Evolutionary conservation across 2,113 vertebrate species (phyloP).

Genomic region (Scomber colias): DNA sequence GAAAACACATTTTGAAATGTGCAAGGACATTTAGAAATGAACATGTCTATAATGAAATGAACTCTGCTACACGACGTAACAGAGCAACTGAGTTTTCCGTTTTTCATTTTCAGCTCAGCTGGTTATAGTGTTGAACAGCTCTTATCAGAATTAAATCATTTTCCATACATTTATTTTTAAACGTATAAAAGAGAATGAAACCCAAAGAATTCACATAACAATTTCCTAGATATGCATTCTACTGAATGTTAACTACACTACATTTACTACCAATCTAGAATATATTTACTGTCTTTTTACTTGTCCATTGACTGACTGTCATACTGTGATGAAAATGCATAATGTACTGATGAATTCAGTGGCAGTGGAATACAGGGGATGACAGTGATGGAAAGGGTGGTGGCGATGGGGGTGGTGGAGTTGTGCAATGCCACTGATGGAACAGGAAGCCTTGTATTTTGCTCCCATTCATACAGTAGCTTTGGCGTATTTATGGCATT

Average conservation of each 20-base stretch:
- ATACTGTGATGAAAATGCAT: slow-evolving; percentile 27
- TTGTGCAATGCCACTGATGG: slow-evolving; percentile 2
- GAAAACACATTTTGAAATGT: too few species aligned
- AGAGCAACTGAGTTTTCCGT: too few species aligned
- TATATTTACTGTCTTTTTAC: not conserved
- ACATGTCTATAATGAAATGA: too few species aligned
- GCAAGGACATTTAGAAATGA: too few species aligned
- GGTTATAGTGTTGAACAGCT: not conserved
- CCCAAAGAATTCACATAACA: not conserved
- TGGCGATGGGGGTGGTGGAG: not conserved
- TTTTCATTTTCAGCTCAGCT: too few species aligned
- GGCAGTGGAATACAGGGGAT: slow-evolving; percentile 4
- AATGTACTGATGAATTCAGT: slow-evolving; percentile 15
- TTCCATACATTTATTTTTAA: not conserved
- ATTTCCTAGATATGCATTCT: not conserved
- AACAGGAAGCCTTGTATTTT: slow-evolving; percentile 2
- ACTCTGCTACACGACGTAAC: too few species aligned
- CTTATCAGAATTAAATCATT: not conserved
- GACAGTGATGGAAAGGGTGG: slow-evolving; percentile 27
- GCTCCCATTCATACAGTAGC: not conserved
- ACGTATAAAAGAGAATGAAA: not conserved
- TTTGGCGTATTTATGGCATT: not conserved
- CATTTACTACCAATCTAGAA: slow-evolving; percentile 2
- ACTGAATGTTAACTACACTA: not conserved
- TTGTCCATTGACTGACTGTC: slow-evolving; percentile 25